Percentiles rank a stretch among this genome's conserved stretches.
These are phyloP conservation scores for Philopotamus ludificatus DNA, from an alignment of 1,140 invertebrate genomes.

Conservation along the genomic window DNA sequence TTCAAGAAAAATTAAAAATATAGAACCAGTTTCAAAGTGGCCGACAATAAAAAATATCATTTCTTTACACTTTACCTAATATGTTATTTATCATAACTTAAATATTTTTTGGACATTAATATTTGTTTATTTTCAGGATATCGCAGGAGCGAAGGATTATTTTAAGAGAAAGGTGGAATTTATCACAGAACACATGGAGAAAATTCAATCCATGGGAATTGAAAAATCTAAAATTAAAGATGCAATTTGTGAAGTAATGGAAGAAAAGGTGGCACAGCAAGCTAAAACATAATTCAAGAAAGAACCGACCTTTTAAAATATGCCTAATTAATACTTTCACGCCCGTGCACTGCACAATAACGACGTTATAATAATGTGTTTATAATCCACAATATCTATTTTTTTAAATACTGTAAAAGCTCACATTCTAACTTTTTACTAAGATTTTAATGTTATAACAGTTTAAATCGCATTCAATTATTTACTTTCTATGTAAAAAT, in stretches of 20 bases:
- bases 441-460: neutral
- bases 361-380: slow-evolving; percentile 1
- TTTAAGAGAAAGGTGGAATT: slow-evolving; percentile 89
- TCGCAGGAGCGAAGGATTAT: slow-evolving; percentile 83
- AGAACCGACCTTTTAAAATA: neutral
- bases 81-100: too few species aligned
- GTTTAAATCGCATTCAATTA: neutral
- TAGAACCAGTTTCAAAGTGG: too few species aligned
- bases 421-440: neutral
- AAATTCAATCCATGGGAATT: slow-evolving; percentile 79
- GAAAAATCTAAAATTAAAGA: slow-evolving; percentile 86
- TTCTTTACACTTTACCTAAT: neutral
- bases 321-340: neutral
- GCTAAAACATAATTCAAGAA: slow-evolving; percentile 40
- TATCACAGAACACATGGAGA: slow-evolving; percentile 92
- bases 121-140: slow-evolving; percentile 59
- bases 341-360: too few species aligned
- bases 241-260: slow-evolving; percentile 69
- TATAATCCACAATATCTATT: neutral
- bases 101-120: neutral
- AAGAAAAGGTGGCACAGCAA: slow-evolving; percentile 61
- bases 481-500: neutral
- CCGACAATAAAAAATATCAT: too few species aligned
- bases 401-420: neutral
- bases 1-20: too few species aligned